Percentiles rank a stretch among this genome's conserved stretches.
Conservation (phyloP, 1,140 invertebrate genomes). For the Solenopsis invicta region DNA sequence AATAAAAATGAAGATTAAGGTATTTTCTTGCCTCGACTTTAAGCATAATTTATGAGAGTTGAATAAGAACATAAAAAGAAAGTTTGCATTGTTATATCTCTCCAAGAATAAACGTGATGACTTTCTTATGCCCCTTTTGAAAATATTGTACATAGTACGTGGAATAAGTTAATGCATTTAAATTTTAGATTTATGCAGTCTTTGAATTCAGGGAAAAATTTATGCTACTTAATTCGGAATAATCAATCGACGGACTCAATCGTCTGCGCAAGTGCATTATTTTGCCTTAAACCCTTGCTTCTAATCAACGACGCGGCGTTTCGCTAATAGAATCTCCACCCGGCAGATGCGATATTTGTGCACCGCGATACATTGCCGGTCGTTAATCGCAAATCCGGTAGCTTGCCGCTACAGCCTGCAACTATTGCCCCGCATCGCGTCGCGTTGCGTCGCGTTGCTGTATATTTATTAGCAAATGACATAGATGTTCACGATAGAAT, state of each 20-base stretch:
- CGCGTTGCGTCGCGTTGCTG: slow-evolving; percentile 6
- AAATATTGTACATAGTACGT: neutral
- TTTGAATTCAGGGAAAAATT: neutral
- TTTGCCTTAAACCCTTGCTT: slow-evolving; percentile 38
- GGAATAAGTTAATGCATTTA: neutral
- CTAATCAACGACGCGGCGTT: slow-evolving; percentile 40
- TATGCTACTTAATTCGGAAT: slow-evolving; percentile 26
- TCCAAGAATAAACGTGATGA: neutral
- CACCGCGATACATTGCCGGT: slow-evolving; percentile 59
- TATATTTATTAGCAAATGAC: slow-evolving; percentile 67
- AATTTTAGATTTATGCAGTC: neutral
- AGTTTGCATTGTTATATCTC: neutral
- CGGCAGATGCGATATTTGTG: slow-evolving; percentile 63
- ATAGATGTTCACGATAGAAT: slow-evolving; percentile 60
- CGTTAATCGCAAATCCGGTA: slow-evolving; percentile 70
- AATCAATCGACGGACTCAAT: slow-evolving; percentile 58
- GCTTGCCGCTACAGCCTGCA: slow-evolving; percentile 44
- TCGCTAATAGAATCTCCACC: slow-evolving; percentile 69
- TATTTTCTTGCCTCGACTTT: neutral
- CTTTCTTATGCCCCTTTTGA: neutral
- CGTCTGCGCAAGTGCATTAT: slow-evolving; percentile 57
- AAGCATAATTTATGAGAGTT: slow-evolving; percentile 9
- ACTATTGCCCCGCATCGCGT: slow-evolving; percentile 19
- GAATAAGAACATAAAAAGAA: neutral
- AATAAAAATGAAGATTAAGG: slow-evolving; percentile 7